phyloP scores from a whole-genome alignment of 2,113 vertebrate genomes.

The Maccullochella peelii region DNA sequence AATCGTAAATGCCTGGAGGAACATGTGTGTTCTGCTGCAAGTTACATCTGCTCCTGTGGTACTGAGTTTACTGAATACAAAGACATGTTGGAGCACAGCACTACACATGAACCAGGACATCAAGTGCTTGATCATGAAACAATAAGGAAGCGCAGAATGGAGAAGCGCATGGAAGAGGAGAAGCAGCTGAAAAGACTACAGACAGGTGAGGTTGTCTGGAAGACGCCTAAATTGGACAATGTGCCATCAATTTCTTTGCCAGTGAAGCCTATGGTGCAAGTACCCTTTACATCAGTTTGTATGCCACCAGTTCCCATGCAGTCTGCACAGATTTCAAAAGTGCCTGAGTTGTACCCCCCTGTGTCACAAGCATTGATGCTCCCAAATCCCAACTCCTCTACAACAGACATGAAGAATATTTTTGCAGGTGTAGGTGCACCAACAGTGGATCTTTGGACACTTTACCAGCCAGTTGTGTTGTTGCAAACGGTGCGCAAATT shows the following conservation, averaged over 20 bases:
- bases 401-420: conserved; percentile 33
- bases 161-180: conserved; percentile 63
- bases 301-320: neutral
- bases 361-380: conserved; percentile 8
- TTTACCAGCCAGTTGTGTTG: conserved; percentile 80
- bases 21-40: conserved; percentile 68
- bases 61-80: conserved; percentile 73
- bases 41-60: conserved; percentile 81
- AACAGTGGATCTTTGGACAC: conserved; percentile 78
- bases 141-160: conserved; percentile 69
- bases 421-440: conserved; percentile 63
- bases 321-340: conserved; percentile 38
- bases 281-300: conserved; percentile 17
- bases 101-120: conserved; percentile 72
- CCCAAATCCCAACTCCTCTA: conserved; percentile 1
- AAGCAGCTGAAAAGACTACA: conserved; percentile 63
- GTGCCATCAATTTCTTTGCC: conserved; percentile 22
- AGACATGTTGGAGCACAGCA: conserved; percentile 74
- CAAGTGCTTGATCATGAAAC: conserved; percentile 70
- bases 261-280: neutral
- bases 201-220: conserved; percentile 66
- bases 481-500: conserved; percentile 47
- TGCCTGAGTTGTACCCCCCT: conserved; percentile 42
- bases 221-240: neutral
- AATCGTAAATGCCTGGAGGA: conserved; percentile 68